These are phyloP conservation scores for Eupeodes latifasciatus DNA, from an alignment of 2,888 invertebrate species.

Conservation along the genomic window DNA sequence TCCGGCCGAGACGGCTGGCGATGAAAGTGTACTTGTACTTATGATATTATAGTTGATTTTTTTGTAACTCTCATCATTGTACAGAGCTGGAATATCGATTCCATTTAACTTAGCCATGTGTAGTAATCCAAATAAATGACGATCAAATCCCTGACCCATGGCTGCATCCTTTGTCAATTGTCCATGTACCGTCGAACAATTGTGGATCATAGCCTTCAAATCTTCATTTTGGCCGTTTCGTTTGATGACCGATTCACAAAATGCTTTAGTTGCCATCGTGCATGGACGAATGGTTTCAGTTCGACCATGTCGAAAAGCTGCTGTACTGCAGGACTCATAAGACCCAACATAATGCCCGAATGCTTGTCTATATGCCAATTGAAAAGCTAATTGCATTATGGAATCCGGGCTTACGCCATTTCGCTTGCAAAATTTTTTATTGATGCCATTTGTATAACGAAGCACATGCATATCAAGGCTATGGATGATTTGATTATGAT, in stretches of 20 bases:
- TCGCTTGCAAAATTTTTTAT: conserved; percentile 92
- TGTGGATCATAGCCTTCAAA: conserved; percentile 89
- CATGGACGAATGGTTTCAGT: conserved; percentile 98
- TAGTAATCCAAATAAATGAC: conserved; percentile 95
- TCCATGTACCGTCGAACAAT: conserved; percentile 92
- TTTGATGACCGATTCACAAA: conserved; percentile 87
- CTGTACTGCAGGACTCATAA: conserved; percentile 99
- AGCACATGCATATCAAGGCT: conserved; percentile 88
- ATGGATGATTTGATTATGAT: conserved; percentile 84
- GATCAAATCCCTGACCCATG: conserved; percentile 99
- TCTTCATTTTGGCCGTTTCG: conserved; percentile 83
- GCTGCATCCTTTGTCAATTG: conserved; percentile 96
- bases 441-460: conserved; percentile 89
- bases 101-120: conserved; percentile 88
- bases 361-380: conserved; percentile 93
- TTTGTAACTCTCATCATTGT: conserved; percentile 90
- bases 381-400: conserved; percentile 96
- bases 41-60: conserved; percentile 94
- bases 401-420: conserved; percentile 96
- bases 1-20: conserved; percentile 93
- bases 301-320: conserved; percentile 97
- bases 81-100: conserved; percentile 85
- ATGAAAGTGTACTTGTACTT: conserved; percentile 97
- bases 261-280: conserved; percentile 91
- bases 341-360: conserved; percentile 91